A percentile compares a stretch with the other conserved stretches of the same genome.
These are phyloP conservation scores for Bergia puertoricense DNA, from an alignment of 92 coral and sea anemone species.

Conservation along the genomic window DNA sequence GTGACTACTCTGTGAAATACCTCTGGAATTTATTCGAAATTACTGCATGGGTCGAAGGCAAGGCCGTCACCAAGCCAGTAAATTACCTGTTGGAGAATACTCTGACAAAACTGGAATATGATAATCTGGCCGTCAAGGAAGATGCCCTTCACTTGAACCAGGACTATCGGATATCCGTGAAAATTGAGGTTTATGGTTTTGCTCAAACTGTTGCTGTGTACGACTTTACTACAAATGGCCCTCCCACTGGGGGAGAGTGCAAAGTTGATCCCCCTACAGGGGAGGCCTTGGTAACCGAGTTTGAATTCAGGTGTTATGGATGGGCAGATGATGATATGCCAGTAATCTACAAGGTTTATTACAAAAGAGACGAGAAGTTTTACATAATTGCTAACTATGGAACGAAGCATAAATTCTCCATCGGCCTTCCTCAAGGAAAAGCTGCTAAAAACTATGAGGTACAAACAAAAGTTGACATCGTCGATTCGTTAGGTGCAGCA, in stretches of 20 bases:
- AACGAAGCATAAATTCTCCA: not conserved
- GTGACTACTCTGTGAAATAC: not conserved
- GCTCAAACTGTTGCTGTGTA: not conserved
- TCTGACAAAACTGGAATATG: not conserved
- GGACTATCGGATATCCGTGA: not conserved
- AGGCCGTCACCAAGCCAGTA: slow-evolving; percentile 15
- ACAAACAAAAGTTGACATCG: slow-evolving; percentile 16
- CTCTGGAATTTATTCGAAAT: slow-evolving; percentile 14
- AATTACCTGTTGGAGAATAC: slow-evolving; percentile 8
- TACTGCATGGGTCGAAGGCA: slow-evolving; percentile 7
- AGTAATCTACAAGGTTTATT: slow-evolving; percentile 57
- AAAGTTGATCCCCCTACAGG: slow-evolving; percentile 62
- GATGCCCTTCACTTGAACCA: not conserved
- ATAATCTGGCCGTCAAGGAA: slow-evolving; percentile 24
- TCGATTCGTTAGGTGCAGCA: slow-evolving; percentile 16
- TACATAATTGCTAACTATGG: slow-evolving; percentile 1
- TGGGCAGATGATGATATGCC: slow-evolving; percentile 81
- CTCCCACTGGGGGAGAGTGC: slow-evolving; percentile 70
- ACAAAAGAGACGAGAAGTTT: slow-evolving; percentile 35
- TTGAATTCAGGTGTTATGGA: slow-evolving; percentile 59
- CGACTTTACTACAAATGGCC: slow-evolving; percentile 50
- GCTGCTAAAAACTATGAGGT: not conserved
- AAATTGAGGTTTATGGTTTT: not conserved
- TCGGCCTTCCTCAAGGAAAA: slow-evolving; percentile 25
- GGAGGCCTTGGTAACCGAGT: slow-evolving; percentile 60